Conservation (phyloP, 1,140 invertebrate species). For the Steinernema khuongi region DNA sequence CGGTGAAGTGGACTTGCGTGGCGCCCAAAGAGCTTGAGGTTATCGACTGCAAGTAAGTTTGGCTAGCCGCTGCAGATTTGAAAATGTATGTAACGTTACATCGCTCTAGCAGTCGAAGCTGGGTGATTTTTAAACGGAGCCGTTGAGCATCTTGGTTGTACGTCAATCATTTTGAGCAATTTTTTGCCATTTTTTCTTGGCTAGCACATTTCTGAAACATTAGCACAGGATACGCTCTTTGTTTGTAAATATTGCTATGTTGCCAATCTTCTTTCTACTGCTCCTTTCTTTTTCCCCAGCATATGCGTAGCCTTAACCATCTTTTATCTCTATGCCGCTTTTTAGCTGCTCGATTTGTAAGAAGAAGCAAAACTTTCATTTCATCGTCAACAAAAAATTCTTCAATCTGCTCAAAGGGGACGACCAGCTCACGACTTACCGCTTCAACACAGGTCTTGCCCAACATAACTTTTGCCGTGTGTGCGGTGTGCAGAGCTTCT, state of each 20-base stretch:
- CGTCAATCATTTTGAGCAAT: too few relatives aligned
- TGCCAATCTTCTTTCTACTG: too few relatives aligned
- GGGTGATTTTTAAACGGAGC: slow-evolving; percentile 27
- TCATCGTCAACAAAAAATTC: slow-evolving; percentile 61
- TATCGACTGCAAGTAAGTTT: slow-evolving; percentile 62
- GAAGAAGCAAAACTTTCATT: slow-evolving; percentile 63
- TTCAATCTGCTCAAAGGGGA: slow-evolving; percentile 62
- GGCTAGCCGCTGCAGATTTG: slow-evolving; percentile 4
- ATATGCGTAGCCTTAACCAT: too few relatives aligned
- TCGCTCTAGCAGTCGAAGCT: too few relatives aligned
- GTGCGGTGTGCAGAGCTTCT: slow-evolving; percentile 65
- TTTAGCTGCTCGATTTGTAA: slow-evolving; percentile 63
- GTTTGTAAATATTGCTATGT: too few relatives aligned
- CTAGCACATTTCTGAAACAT: too few relatives aligned
- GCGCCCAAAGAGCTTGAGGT: slow-evolving; percentile 59
- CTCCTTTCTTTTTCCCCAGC: too few relatives aligned
- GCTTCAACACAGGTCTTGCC: slow-evolving; percentile 63
- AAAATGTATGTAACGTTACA: slow-evolving; percentile 10
- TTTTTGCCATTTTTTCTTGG: too few relatives aligned
- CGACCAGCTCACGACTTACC: slow-evolving; percentile 62
- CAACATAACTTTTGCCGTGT: slow-evolving; percentile 64
- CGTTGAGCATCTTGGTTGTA: neutral
- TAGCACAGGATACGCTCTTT: too few relatives aligned
- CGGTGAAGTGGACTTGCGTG: slow-evolving; percentile 61
- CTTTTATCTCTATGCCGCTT: slow-evolving; percentile 23